Percentiles rank a stretch among this genome's conserved stretches.
phyloP scores from a whole-genome alignment of 2,113 vertebrate genomes.

The Lathamus discolor region DNA sequence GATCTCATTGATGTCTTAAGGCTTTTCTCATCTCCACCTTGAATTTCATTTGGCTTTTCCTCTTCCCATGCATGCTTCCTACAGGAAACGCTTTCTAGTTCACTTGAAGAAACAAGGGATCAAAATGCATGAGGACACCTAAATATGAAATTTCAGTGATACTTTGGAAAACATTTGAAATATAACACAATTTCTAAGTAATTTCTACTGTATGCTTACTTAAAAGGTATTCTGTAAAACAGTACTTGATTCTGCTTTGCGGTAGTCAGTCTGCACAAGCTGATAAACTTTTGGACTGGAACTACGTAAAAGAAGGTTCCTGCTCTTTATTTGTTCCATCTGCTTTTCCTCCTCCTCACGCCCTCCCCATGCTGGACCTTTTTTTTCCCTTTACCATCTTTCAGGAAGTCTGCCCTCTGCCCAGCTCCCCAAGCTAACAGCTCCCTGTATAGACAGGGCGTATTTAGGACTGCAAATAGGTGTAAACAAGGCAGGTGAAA shows the following conservation, averaged over 20 bases:
- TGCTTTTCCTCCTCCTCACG: not conserved
- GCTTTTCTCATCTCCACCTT: not conserved
- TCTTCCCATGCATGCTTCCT: not conserved
- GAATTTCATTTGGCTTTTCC: not conserved
- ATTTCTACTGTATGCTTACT: not conserved
- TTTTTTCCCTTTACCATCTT: not conserved
- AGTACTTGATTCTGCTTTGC: not conserved
- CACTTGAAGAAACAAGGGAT: not conserved
- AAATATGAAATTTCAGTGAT: not conserved
- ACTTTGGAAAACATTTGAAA: not conserved
- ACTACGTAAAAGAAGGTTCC: not conserved
- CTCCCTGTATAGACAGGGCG: not conserved
- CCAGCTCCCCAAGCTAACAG: not conserved
- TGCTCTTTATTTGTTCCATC: not conserved
- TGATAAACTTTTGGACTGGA: not conserved
- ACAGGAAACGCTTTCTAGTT: not conserved
- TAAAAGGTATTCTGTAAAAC: not conserved
- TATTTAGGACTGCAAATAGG: not conserved
- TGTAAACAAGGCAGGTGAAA: not conserved
- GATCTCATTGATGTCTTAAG: not conserved
- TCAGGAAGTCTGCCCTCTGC: not conserved
- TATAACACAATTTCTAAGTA: not conserved
- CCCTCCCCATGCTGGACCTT: not conserved
- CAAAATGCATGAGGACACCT: not conserved
- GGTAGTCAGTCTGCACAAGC: not conserved